phyloP scores from a whole-genome alignment of 2,797 vertebrate genomes.

The Lacerta bilineata region DNA sequence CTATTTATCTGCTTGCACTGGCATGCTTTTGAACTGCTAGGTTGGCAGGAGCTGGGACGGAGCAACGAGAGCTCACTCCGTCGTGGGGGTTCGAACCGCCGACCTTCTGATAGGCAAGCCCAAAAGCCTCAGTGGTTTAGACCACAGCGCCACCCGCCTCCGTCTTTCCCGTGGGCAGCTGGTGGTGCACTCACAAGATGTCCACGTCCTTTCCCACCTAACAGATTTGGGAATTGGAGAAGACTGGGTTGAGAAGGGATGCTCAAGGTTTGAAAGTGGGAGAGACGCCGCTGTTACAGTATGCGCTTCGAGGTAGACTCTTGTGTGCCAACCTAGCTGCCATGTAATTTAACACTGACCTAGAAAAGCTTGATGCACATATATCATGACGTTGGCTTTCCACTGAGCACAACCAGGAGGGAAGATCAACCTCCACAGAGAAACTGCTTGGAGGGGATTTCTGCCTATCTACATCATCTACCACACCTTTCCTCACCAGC shows the following conservation, averaged over 20 bases:
- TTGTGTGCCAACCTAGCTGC: background rate
- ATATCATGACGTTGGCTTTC: conserved; percentile 25
- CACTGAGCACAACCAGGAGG: conserved; percentile 14
- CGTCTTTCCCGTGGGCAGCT: background rate
- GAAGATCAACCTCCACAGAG: background rate
- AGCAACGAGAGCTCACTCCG: no score
- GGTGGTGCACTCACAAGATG: background rate
- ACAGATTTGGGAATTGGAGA: background rate
- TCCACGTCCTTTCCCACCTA: no score
- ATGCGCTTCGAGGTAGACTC: background rate
- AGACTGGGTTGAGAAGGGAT: background rate
- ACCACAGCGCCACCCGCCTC: no score
- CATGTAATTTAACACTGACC: conserved; percentile 39
- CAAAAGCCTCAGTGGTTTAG: no score
- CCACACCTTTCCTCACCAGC: background rate
- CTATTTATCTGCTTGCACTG: no score
- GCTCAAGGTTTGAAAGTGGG: background rate
- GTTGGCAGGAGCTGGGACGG: no score
- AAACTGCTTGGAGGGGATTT: background rate
- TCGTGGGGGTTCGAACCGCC: no score
- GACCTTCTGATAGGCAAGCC: no score
- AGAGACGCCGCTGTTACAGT: background rate
- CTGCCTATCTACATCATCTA: background rate
- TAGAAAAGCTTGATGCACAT: conserved; percentile 27
- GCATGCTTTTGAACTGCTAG: no score